Evolutionary conservation across 2,797 vertebrate species (phyloP).

Genomic region (Melanotaenia boesemani): DNA sequence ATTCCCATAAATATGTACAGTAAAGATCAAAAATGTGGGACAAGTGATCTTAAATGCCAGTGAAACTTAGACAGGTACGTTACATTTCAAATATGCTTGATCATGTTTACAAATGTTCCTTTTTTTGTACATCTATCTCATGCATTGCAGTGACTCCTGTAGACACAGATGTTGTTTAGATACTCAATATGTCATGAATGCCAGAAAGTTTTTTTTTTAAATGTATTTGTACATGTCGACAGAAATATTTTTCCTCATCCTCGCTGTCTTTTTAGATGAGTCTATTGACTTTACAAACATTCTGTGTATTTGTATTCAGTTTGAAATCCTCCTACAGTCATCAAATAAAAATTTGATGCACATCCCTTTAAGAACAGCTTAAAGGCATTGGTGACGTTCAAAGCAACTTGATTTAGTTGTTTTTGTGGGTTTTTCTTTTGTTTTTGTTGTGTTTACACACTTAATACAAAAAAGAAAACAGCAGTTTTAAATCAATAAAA

Average conservation of each 20-base stretch:
- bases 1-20: constrained; percentile 84
- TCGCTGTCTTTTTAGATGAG: constrained; percentile 54
- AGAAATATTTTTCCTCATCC: constrained; percentile 59
- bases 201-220: constrained; percentile 54
- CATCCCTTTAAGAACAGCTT: constrained; percentile 83
- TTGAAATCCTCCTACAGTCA: constrained; percentile 63
- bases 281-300: constrained; percentile 79
- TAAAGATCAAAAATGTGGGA: constrained; percentile 78
- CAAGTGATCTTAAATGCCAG: constrained; percentile 72
- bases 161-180: constrained; percentile 76
- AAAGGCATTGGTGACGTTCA: constrained; percentile 83
- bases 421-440: constrained; percentile 17
- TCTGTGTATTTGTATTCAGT: constrained; percentile 62
- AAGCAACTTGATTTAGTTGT: constrained; percentile 65
- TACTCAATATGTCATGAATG: constrained; percentile 74
- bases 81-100: constrained; percentile 80
- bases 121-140: constrained; percentile 73
- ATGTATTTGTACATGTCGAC: constrained; percentile 69
- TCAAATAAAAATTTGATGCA: constrained; percentile 72
- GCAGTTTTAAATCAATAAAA: constrained; percentile 67
- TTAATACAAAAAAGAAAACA: constrained; percentile 67
- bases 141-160: constrained; percentile 74
- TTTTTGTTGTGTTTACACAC: constrained; percentile 52
- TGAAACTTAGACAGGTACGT: constrained; percentile 77
- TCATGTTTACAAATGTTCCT: constrained; percentile 78